Evolutionary conservation across 2,888 invertebrate genomes (phyloP), one percentile per base, ranked within the genome.

Genomic region (Mystacides longicornis): DNA sequence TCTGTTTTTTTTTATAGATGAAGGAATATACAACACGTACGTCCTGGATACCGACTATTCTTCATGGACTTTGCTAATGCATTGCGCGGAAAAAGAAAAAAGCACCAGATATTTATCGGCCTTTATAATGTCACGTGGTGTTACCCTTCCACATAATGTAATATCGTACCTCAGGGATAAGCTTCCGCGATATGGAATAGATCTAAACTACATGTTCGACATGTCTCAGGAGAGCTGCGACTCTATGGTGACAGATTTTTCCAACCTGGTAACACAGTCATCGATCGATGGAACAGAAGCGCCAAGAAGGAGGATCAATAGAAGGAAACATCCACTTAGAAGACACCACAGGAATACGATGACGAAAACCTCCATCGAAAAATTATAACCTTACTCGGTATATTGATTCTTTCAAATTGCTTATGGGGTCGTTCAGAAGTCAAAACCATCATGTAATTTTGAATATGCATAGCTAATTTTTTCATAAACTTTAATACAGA

Each of bases 11-110:
- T 58, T 72, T 73, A 33, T 69, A 91, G 90, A 90, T 71, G 90
- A 91, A 70, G 92, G 90, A 11, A 80, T 91, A 61, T 93, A 93
- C 73, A 92, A 92, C 66, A 92, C 92, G 0, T 92, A 89, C 67
- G 85, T 92, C 0, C 69, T 92, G 63, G 92, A 92, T 66, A 87
- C 90, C 0, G 91, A 92, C 67, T 89, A 91, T 68, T 81, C 80
- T 55, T 85, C 86, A 1, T 93, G 91, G 91, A 83, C 88, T 0
- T 71, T 93, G 45, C 74, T 92, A 23, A 80, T 93, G 66, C 92
- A 93, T 66, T 92, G 93, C 64, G 92, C 92, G 1, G 92, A 91
- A 66, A 89, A 92, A 69, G 79, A 80, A 49, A 84, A 85, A 63
- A 87, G 85, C 45, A 81, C 87, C 0, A 76, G 90, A 49, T 93